A percentile compares a stretch with the other conserved stretches of the same genome.
Conservation (phyloP, 2,888 invertebrate genomes). For the Celastrina argiolus region DNA sequence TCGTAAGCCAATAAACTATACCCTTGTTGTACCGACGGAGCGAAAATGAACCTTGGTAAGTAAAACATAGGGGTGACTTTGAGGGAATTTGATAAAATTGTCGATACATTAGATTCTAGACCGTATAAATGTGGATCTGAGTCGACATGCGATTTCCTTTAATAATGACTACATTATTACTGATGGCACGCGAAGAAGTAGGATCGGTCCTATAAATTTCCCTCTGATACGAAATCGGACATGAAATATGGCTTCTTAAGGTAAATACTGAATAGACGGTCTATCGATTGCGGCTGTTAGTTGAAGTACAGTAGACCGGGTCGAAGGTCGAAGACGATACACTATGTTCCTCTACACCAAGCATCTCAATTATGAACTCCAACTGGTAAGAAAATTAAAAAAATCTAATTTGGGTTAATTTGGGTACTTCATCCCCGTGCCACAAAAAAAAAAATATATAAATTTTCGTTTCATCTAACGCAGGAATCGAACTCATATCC, state of each 20-base stretch:
- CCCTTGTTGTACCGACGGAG: neutral
- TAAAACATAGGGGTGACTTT: neutral
- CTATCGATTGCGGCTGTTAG: too few species aligned
- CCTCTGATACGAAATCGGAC: neutral
- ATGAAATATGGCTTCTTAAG: neutral
- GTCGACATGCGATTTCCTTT: slow-evolving; percentile 13
- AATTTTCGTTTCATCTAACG: too few species aligned
- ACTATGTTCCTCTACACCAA: too few species aligned
- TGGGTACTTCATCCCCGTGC: too few species aligned
- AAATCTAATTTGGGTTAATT: too few species aligned
- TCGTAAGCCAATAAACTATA: slow-evolving; percentile 12
- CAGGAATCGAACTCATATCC: too few species aligned
- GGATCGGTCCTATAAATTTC: slow-evolving; percentile 2
- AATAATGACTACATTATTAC: neutral
- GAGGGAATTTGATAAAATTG: neutral
- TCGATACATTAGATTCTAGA: slow-evolving; percentile 11
- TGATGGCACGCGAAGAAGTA: neutral
- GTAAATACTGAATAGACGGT: neutral
- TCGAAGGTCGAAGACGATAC: too few species aligned
- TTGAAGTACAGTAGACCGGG: too few species aligned
- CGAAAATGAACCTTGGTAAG: neutral
- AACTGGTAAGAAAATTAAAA: too few species aligned
- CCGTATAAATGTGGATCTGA: slow-evolving; percentile 11
- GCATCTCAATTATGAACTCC: too few species aligned
- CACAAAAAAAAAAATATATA: too few species aligned